Percentiles rank a stretch among this genome's conserved stretches.
These are phyloP conservation scores for Scyliorhinus canicula DNA, from an alignment of 2,797 vertebrate genomes.

Conservation along the genomic window DNA sequence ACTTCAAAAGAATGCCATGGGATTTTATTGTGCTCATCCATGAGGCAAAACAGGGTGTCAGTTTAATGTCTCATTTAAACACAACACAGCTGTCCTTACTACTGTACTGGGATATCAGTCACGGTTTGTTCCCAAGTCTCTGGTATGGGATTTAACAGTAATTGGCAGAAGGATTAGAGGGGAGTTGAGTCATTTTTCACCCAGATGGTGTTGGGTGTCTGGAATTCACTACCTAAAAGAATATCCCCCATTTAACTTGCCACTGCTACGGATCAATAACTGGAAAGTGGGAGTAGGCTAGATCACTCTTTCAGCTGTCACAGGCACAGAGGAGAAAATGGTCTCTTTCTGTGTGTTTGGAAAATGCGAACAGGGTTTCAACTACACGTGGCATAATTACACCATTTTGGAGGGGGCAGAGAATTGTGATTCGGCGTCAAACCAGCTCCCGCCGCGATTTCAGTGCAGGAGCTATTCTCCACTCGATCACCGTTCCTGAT, in stretches of 20 bases:
- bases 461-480: too few relatives aligned
- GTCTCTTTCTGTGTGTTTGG: background rate
- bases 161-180: background rate
- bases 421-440: too few relatives aligned
- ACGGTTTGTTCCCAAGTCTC: background rate
- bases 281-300: background rate
- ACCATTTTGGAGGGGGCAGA: too few relatives aligned
- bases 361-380: too few relatives aligned
- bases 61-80: background rate
- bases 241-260: background rate
- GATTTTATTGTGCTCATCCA: background rate
- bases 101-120: background rate
- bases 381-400: too few relatives aligned
- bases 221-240: background rate
- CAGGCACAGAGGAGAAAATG: background rate
- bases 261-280: background rate
- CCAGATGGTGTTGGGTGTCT: background rate
- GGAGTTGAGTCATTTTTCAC: background rate
- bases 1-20: background rate
- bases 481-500: too few relatives aligned
- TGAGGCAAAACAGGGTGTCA: background rate
- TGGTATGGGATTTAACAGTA: background rate
- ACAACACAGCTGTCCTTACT: background rate
- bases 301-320: background rate
- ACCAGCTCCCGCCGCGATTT: too few relatives aligned